Evolutionary conservation across 2,888 invertebrate species (phyloP).

Genomic region (Prenolepis imparis): DNA sequence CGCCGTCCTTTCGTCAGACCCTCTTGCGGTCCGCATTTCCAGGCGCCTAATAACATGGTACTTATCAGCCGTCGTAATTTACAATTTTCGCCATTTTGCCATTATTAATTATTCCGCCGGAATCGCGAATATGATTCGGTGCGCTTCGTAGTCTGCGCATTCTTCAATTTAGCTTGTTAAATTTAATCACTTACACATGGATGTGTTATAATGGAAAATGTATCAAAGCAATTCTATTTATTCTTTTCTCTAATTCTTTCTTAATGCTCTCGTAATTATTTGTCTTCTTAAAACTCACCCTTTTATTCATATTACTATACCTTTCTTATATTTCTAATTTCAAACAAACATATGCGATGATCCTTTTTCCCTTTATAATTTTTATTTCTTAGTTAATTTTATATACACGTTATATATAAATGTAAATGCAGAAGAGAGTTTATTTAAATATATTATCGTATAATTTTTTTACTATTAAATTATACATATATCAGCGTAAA

Average conservation of each 20-base stretch:
- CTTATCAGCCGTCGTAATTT: slow-evolving; percentile 59
- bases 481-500: slow-evolving; percentile 1
- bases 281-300: neutral
- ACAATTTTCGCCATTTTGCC: slow-evolving; percentile 56
- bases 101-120: slow-evolving; percentile 54
- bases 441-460: neutral
- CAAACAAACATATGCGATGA: too few species aligned
- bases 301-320: neutral
- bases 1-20: slow-evolving; percentile 43
- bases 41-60: slow-evolving; percentile 61
- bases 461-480: neutral
- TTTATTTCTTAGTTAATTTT: neutral
- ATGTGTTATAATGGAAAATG: neutral
- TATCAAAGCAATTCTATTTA: neutral
- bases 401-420: neutral
- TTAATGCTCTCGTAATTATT: slow-evolving; percentile 22
- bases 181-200: slow-evolving; percentile 28
- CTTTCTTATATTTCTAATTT: neutral
- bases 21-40: slow-evolving; percentile 43
- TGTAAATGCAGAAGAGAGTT: neutral
- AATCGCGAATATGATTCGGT: slow-evolving; percentile 34
- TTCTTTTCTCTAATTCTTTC: neutral
- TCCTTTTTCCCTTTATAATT: neutral
- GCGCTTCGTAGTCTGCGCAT: neutral
- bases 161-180: slow-evolving; percentile 1